phyloP scores from a whole-genome alignment of 64 coral and sea anemone species.

The Cladopsammia gracilis region DNA sequence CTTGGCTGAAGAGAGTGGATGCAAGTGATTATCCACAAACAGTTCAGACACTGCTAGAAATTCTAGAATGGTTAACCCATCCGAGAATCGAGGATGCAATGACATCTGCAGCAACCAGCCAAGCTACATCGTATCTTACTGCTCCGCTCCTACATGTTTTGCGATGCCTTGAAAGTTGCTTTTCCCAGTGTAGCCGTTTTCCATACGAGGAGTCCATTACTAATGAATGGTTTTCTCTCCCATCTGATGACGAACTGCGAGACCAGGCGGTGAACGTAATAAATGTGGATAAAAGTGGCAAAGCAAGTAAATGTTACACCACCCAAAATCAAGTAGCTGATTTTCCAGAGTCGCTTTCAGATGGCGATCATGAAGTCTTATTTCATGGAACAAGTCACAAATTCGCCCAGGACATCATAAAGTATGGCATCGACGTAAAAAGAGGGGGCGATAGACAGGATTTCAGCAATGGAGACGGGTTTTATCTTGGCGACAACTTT shows the following conservation, averaged over 20 bases:
- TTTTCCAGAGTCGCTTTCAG: not conserved
- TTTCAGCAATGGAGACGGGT: constrained; percentile 72
- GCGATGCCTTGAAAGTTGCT: not conserved
- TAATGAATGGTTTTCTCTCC: constrained; percentile 8
- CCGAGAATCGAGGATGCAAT: not conserved
- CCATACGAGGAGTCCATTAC: not conserved
- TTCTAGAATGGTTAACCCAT: not conserved
- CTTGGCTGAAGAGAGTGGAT: not conserved
- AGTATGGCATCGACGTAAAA: constrained; percentile 49
- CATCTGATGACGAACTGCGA: not conserved
- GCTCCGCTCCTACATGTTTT: not conserved
- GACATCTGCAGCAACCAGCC: not conserved
- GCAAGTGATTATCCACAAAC: not conserved
- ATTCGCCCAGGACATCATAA: constrained; percentile 51
- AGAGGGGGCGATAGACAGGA: constrained; percentile 32
- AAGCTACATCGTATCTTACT: not conserved
- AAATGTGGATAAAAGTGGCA: not conserved
- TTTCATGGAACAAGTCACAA: constrained; percentile 82
- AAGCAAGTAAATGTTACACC: not conserved
- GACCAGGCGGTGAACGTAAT: not conserved
- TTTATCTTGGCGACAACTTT: constrained; percentile 44
- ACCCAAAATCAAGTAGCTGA: not conserved
- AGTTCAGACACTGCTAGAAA: not conserved
- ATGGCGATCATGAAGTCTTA: constrained; percentile 2
- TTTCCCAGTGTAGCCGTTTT: not conserved